These are phyloP conservation scores for Paramormyrops kingsleyae DNA, from an alignment of 2,113 vertebrate genomes.

Conservation along the genomic window DNA sequence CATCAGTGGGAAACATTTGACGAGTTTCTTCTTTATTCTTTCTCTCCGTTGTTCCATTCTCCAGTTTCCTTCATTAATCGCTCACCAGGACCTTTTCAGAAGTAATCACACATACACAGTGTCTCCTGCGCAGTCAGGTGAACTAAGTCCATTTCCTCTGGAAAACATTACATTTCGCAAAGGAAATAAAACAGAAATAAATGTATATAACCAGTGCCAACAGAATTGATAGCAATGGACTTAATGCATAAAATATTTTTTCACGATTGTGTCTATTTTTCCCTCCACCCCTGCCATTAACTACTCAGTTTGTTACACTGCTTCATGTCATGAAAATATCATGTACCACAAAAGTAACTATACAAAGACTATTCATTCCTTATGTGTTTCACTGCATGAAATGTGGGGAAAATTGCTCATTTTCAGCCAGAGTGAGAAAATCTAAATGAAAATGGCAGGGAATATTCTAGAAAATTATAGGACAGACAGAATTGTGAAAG, in stretches of 20 bases:
- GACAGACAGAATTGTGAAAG: neutral
- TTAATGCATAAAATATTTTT: neutral
- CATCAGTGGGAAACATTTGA: constrained; percentile 37
- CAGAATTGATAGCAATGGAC: neutral
- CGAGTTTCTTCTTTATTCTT: constrained; percentile 35
- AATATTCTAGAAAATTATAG: neutral
- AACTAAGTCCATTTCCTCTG: constrained; percentile 13
- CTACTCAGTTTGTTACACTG: neutral
- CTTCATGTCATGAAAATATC: neutral
- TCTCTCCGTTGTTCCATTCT: constrained; percentile 25
- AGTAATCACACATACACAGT: constrained; percentile 18
- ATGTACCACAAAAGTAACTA: neutral
- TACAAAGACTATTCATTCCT: neutral
- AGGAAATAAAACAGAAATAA: neutral
- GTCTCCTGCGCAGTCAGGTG: constrained; percentile 31
- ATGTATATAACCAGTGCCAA: neutral
- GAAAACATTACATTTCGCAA: constrained; percentile 1
- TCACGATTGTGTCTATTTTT: neutral
- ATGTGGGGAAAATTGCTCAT: neutral
- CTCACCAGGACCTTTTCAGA: constrained; percentile 29
- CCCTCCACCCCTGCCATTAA: neutral
- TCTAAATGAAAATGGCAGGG: neutral
- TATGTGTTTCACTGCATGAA: neutral
- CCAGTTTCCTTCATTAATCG: constrained; percentile 35
- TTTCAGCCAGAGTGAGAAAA: neutral